Base-by-base conservation (phyloP, 1,140 invertebrate genomes). In the Aphidius gifuensis region DNA sequence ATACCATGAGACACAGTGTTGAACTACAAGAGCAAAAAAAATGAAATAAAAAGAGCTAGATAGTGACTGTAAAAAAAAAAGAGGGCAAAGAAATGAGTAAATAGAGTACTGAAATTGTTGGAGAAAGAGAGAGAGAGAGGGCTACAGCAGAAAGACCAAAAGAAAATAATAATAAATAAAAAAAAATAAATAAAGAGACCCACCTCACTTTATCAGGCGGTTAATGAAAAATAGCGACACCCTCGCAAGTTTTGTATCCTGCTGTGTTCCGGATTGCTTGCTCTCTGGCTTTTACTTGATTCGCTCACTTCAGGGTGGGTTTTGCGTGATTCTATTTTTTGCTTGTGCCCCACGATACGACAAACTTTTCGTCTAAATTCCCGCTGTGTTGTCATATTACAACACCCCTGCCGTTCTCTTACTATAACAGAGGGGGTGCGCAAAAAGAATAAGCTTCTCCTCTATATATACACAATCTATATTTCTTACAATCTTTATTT, bases 221-320 rank as follows among this genome's bases (percentile, higher is more conserved):
- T 74, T 77, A 77, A 77, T 77, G 75, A 76, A 75, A 77, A 77
- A 76, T 75, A 75, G 72, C 72, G 70, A 75, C 72, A 73, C 68
- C 73, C 71, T 74, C 69, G 62, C 54, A 65, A 66, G 64, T 65
- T 66, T 55, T 58, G 58, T 68, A 63, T 66, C 74, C 72, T 54
- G 72, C 73, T 75, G 73, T 66, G 72, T 61, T 64, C 58, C 60
- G 69, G 70, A 76, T 75, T 76, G 68, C 73, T 74, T 68, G 70
- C 70, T 69, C 61, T 61, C 47, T 62, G 4, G 64, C 71, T 72
- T 69, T 71, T 65, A 54, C 64, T 65, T 68, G 68, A 72, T 71
- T 72, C 71, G 66, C 65, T 65, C 56, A 67, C 64, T 64, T 66
- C 58, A 53, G 65, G 67, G 68, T 70, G 69, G 69, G 66, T 74